Percentiles rank a stretch among this genome's conserved stretches.
Conservation (phyloP, 2,797 vertebrate genomes). For the Micropoecilia bifurca region DNA sequence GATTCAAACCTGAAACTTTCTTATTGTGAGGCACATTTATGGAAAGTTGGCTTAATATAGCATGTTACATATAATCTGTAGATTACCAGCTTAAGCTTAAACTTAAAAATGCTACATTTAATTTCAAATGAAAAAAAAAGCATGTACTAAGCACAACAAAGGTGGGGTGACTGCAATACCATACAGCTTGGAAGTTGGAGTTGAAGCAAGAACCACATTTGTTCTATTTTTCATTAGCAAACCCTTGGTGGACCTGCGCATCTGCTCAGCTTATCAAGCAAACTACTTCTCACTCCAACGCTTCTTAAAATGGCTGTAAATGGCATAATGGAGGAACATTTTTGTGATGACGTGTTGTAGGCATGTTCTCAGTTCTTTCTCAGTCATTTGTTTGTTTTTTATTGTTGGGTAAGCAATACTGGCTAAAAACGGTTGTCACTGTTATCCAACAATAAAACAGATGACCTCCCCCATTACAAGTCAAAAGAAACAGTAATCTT, state of each 20-base stretch:
- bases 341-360: too few species aligned
- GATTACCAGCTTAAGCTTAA: not conserved
- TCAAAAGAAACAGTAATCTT: not conserved
- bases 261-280: too few species aligned
- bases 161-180: not conserved
- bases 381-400: too few species aligned
- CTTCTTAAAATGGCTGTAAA: too few species aligned
- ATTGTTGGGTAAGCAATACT: not conserved
- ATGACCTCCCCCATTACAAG: not conserved
- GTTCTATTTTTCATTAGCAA: too few species aligned
- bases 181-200: not conserved
- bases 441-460: not conserved
- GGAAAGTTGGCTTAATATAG: not conserved
- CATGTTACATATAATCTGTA: not conserved
- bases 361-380: too few species aligned
- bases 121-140: not conserved
- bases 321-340: too few species aligned
- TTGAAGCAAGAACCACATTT: not conserved
- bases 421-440: not conserved
- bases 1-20: not conserved
- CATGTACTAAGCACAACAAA: not conserved
- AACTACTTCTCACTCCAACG: too few species aligned
- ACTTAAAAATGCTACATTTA: not conserved
- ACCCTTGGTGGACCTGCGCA: too few species aligned
- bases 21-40: not conserved